Base-by-base conservation (phyloP, 2,113 vertebrate genomes). In the Chrysemys picta region DNA sequence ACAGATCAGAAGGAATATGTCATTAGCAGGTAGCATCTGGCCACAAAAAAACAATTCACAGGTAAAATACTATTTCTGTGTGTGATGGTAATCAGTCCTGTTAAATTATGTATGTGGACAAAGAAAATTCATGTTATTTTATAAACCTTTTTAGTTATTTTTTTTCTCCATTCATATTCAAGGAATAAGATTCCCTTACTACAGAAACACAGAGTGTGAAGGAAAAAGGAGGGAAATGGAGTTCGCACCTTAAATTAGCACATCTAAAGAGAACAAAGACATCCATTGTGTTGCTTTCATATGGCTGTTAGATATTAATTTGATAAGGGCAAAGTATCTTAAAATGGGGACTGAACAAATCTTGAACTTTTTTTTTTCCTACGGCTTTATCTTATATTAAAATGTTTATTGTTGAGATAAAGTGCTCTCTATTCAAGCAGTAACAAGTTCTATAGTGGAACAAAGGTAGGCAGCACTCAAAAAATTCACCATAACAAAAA, bases 401-500 rank as follows among this genome's bases (percentile, higher is more conserved):
- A 85, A 91, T 95, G 89, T 97, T 97, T 97, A 96, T 97, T 97
- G 91, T 96, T 96, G 96, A 97, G 94, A 97, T 97, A 95, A 97
- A 95, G 80, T 93, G 89, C 87, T 95, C 93, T 94, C 93, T 96
- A 89, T 97, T 97, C 95, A 97, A 91, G 92, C 92, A 94, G 95
- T 96, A 97, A 96, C 97, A 97, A 95, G 88, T 97, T 97, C 95
- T 93, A 76, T 87, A 82, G 90, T 95, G 76, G 94, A 97, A 96
- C 92, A 96, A 94, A 97, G 97, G 95, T 95, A 95, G 95, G 91
- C 90, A 91, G 92, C 88, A 52, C 88, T 96, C 91, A 56, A 0
- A 10, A 95, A 97, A 97, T 95, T 92, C 94, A 89, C 95, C 96
- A 93, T 90, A 95, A 95, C 96, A 96, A 96, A 94, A 98, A 96